These are phyloP conservation scores for Notospermus geniculatus DNA, from an alignment of 1,140 invertebrate species.

Conservation along the genomic window DNA sequence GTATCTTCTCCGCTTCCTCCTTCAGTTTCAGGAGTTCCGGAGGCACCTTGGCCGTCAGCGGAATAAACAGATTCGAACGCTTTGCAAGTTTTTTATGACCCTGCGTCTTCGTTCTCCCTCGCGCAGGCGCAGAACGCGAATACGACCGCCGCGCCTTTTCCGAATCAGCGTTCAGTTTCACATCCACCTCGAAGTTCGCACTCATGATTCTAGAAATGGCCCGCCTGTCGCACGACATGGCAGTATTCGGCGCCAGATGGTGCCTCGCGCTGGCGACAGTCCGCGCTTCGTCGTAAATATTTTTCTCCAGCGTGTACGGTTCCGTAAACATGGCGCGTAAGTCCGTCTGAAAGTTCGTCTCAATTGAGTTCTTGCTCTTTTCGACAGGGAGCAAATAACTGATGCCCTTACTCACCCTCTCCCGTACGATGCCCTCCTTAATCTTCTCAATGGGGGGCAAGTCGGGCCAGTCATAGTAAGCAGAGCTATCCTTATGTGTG, in stretches of 20 bases:
- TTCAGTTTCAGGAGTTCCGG: constrained; percentile 37
- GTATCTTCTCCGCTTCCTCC: constrained; percentile 42
- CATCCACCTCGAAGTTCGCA: constrained; percentile 16
- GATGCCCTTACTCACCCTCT: constrained; percentile 40
- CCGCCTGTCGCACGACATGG: constrained; percentile 22
- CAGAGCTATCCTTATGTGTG: too few species aligned
- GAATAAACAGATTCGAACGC: constrained; percentile 37
- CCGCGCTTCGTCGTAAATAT: constrained; percentile 33
- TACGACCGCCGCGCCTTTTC: constrained; percentile 36
- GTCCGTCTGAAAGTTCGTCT: constrained; percentile 41
- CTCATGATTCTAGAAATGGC: constrained; percentile 27
- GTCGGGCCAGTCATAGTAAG: constrained; percentile 43
- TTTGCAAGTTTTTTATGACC: constrained; percentile 27
- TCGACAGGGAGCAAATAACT: constrained; percentile 47
- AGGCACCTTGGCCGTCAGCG: constrained; percentile 34
- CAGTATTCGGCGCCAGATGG: constrained; percentile 39
- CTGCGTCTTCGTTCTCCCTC: constrained; percentile 25
- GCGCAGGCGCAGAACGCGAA: constrained; percentile 36
- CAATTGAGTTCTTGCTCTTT: constrained; percentile 43
- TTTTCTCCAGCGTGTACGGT: constrained; percentile 35
- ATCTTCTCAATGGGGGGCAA: constrained; percentile 42
- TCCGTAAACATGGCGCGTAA: constrained; percentile 47
- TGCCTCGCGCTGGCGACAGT: constrained; percentile 36
- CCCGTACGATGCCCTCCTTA: constrained; percentile 45
- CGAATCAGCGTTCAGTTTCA: constrained; percentile 40